Conservation (phyloP, 2,888 invertebrate genomes). For the Acanthoscelides obtectus region DNA sequence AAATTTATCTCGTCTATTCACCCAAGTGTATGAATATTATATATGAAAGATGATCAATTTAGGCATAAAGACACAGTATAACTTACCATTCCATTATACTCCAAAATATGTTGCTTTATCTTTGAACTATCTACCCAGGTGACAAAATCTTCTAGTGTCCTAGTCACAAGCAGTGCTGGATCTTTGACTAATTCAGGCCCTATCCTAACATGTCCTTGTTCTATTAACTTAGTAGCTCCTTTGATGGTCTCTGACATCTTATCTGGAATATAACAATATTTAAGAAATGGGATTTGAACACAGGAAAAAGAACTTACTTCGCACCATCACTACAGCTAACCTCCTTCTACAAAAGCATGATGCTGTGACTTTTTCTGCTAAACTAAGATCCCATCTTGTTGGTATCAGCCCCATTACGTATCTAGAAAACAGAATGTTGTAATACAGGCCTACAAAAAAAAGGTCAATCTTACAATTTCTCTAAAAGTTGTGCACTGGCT, state of each 20-base stretch:
- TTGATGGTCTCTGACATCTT: conserved; percentile 86
- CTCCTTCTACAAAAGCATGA: conserved; percentile 91
- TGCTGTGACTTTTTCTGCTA: conserved; percentile 78
- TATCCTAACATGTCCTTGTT: conserved; percentile 95
- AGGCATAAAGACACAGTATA: no score
- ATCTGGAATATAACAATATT: conserved; percentile 44
- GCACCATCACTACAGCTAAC: conserved; percentile 88
- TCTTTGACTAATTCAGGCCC: conserved; percentile 94
- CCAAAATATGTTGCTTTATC: conserved; percentile 81
- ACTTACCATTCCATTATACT: conserved; percentile 77
- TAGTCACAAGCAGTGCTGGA: conserved; percentile 91
- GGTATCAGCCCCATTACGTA: conserved; percentile 80
- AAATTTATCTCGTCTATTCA: no score
- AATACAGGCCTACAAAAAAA: background rate
- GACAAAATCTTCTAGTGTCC: conserved; percentile 92
- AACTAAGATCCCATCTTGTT: conserved; percentile 77
- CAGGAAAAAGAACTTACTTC: conserved; percentile 56
- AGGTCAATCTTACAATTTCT: conserved; percentile 70
- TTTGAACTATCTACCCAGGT: conserved; percentile 97
- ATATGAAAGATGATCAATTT: no score
- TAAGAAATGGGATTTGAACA: conserved; percentile 1
- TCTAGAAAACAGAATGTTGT: conserved; percentile 37
- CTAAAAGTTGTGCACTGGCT: conserved; percentile 74
- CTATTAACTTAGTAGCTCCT: conserved; percentile 82
- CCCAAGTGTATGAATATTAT: no score